Evolutionary conservation across 2,888 invertebrate genomes (phyloP).

Genomic region (Margaritifera margaritifera): DNA sequence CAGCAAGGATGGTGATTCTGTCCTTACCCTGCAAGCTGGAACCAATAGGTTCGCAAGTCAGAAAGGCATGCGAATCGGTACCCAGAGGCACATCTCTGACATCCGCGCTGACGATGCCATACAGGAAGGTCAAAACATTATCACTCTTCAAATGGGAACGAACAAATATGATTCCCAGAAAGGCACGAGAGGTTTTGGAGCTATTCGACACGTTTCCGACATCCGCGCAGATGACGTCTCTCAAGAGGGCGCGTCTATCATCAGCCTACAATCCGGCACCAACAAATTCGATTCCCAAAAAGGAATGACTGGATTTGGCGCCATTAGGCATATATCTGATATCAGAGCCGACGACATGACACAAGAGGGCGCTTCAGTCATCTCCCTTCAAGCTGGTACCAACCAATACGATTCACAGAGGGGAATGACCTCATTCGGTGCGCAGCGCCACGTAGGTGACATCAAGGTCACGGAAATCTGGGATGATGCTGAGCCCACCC

Average conservation of each 20-base stretch:
- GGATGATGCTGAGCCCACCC: constrained; percentile 52
- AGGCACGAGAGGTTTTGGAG: constrained; percentile 65
- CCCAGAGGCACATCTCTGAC: constrained; percentile 67
- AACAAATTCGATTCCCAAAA: constrained; percentile 69
- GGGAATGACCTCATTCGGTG: constrained; percentile 65
- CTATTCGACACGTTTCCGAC: constrained; percentile 68
- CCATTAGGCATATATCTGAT: constrained; percentile 68
- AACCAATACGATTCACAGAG: constrained; percentile 70
- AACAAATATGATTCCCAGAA: constrained; percentile 69
- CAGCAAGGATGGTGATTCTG: constrained; percentile 55
- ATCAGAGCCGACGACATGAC: constrained; percentile 65
- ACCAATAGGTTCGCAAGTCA: constrained; percentile 70
- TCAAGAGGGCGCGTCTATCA: constrained; percentile 57
- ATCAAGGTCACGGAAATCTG: constrained; percentile 66
- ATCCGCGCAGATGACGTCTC: constrained; percentile 65
- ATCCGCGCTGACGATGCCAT: constrained; percentile 65
- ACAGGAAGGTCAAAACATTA: constrained; percentile 59
- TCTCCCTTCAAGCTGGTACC: constrained; percentile 69
- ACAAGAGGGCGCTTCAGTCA: constrained; percentile 57
- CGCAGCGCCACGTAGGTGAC: constrained; percentile 67
- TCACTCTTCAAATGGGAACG: constrained; percentile 68
- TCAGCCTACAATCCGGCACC: constrained; percentile 69
- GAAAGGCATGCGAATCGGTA: constrained; percentile 64
- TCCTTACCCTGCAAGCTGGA: constrained; percentile 69
- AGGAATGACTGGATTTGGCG: constrained; percentile 66